Percentiles rank a stretch among this genome's conserved stretches.
phyloP scores from a whole-genome alignment of 1,140 invertebrate species.

The Diachasma alloeum region DNA sequence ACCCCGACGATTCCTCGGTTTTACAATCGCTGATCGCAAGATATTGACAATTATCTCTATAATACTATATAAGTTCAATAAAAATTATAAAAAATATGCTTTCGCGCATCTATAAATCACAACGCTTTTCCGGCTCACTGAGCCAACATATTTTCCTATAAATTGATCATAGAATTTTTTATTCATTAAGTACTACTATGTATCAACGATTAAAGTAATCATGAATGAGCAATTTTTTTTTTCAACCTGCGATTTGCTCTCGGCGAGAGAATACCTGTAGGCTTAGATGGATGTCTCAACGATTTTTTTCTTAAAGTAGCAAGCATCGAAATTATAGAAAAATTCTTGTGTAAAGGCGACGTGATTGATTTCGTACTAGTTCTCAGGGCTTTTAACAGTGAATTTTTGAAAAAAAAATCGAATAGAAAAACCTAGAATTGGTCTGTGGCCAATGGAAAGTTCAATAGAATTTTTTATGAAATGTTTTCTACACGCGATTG shows the following conservation, averaged over 20 bases:
- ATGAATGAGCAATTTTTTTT: slow-evolving; percentile 24
- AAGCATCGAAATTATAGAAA: not conserved
- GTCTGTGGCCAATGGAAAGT: too few relatives aligned
- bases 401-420: too few relatives aligned
- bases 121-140: slow-evolving; percentile 16
- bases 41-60: slow-evolving; percentile 1
- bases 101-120: slow-evolving; percentile 25
- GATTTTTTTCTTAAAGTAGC: not conserved
- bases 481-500: not conserved
- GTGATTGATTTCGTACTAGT: too few relatives aligned
- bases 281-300: not conserved
- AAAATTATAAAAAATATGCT: slow-evolving; percentile 30
- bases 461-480: not conserved
- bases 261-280: not conserved
- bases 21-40: not conserved
- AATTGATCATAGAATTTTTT: slow-evolving; percentile 11
- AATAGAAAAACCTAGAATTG: too few relatives aligned
- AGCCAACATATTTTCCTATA: slow-evolving; percentile 16
- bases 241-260: not conserved
- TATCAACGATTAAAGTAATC: slow-evolving; percentile 18
- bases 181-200: not conserved
- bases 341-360: not conserved
- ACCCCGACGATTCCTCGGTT: not conserved
- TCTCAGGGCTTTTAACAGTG: too few relatives aligned
- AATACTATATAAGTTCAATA: slow-evolving; percentile 24